Evolutionary conservation across 2,113 vertebrate species (phyloP), one percentile per base, ranked within the genome.

Genomic region (Tonatia bakeri): DNA sequence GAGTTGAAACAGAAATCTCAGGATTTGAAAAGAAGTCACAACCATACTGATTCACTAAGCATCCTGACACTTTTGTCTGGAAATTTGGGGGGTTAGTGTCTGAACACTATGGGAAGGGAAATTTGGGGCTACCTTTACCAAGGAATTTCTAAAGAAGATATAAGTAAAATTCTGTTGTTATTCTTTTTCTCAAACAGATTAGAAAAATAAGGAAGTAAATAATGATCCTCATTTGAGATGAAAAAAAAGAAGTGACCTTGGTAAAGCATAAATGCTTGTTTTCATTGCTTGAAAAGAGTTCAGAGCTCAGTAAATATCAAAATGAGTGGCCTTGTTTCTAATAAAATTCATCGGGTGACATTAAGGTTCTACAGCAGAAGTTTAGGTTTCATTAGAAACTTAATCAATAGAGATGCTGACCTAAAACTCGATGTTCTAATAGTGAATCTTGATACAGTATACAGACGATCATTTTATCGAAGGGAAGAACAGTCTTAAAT

Each of bases 191-290:
- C 38, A 84, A 75, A 69, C 38, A 88, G 26, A 50, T 87, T 40
- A 81, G 82, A 85, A 86, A 84, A 84, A 93, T 7, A 87, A 84
- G 28, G 28, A 82, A 73, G n/a, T 67, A 47, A 54, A 94, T 92
- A 90, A 83, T 11, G 54, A 45, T 64, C 19, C 38, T 76, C 28
- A 40, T 65, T 72, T 87, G 61, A 79, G 43, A 64, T 70, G 33
- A n/a, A 70, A 87, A 94, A 28, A 52, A 52, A 11, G 10, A 61
- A 77, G 26, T 65, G 64, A n/a, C 54, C 40, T 61, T 28, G 77
- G 36, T 83, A 84, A 79, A 89, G 19, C 20, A 3, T 73, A 59
- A 38, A 4, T 88, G 38, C 52, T 82, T 88, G 31, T 31, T 54
- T 72, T 83, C 52, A 69, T 56, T 77, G 14, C 47, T 64, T 59